Evolutionary conservation across 2,888 invertebrate species (phyloP).

Genomic region (Pachymerium ferrugineum): DNA sequence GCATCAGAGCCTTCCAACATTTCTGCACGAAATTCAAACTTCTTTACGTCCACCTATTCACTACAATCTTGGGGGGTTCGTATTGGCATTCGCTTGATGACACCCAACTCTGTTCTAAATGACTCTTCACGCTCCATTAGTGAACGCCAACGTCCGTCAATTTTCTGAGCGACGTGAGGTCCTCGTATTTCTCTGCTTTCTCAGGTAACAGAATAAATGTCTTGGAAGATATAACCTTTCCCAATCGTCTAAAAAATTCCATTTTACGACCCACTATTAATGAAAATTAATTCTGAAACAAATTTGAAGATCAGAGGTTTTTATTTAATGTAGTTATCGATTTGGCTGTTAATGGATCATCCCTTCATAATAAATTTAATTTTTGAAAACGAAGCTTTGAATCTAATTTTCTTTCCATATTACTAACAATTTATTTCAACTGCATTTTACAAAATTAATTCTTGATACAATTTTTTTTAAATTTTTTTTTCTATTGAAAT

Average conservation of each 20-base stretch:
- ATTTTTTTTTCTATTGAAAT: not conserved
- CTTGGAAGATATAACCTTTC: not conserved
- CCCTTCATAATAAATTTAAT: not conserved
- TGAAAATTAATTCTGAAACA: not conserved
- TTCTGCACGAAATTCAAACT: slow-evolving; percentile 24
- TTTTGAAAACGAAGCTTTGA: not conserved
- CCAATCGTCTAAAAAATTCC: no score
- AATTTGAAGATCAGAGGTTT: not conserved
- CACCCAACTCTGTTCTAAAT: not conserved
- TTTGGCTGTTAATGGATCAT: not conserved
- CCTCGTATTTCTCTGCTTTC: not conserved
- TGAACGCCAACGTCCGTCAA: not conserved
- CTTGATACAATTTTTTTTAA: not conserved
- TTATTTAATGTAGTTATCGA: not conserved
- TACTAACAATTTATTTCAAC: slow-evolving; percentile 6
- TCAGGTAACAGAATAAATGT: not conserved
- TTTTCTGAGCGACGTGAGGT: not conserved
- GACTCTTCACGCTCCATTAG: slow-evolving; percentile 10
- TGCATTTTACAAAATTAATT: slow-evolving; percentile 17
- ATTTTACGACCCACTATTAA: not conserved
- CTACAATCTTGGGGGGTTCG: not conserved
- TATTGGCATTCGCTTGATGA: no score
- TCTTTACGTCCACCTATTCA: not conserved
- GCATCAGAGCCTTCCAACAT: not conserved
- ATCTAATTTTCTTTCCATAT: not conserved